These are phyloP conservation scores for Agrotis ipsilon DNA, from an alignment of 2,888 invertebrate species.

Conservation along the genomic window DNA sequence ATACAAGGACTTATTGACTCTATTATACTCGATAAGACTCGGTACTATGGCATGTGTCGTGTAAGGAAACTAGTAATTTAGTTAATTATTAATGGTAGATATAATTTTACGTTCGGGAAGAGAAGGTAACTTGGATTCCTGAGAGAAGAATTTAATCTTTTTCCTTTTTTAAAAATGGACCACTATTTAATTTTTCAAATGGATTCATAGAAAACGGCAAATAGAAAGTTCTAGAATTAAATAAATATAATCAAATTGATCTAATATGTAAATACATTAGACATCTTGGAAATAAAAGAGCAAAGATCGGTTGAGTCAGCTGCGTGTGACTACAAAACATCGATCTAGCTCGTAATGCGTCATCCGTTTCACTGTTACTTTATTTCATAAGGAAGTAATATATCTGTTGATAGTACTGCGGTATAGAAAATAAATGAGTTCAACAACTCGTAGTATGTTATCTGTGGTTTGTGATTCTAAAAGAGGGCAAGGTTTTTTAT, in stretches of 20 bases:
- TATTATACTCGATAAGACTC: slow-evolving; percentile 32
- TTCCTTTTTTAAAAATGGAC: slow-evolving; percentile 36
- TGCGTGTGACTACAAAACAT: slow-evolving; percentile 57
- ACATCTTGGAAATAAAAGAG: slow-evolving; percentile 37
- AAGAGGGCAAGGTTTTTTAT: slow-evolving; percentile 1
- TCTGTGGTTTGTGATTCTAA: slow-evolving; percentile 25
- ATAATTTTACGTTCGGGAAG: slow-evolving; percentile 9
- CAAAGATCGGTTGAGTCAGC: slow-evolving; percentile 67
- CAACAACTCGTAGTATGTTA: slow-evolving; percentile 34
- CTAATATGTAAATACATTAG: slow-evolving; percentile 7
- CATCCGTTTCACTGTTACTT: slow-evolving; percentile 44
- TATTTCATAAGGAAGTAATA: slow-evolving; percentile 60
- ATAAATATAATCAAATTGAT: slow-evolving; percentile 21
- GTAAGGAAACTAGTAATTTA: slow-evolving; percentile 13
- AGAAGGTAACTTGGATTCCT: slow-evolving; percentile 11
- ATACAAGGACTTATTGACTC: slow-evolving; percentile 52
- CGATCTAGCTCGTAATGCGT: slow-evolving; percentile 53
- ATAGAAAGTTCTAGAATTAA: slow-evolving; percentile 5
- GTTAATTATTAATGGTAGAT: neutral
- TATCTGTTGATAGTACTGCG: slow-evolving; percentile 25
- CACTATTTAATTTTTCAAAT: slow-evolving; percentile 9
- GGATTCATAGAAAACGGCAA: slow-evolving; percentile 17
- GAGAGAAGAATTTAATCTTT: neutral
- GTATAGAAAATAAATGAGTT: slow-evolving; percentile 32
- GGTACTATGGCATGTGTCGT: slow-evolving; percentile 6